Evolutionary conservation across 2,113 vertebrate species (phyloP), one percentile per base, ranked within the genome.

Genomic region (Labeo rohita): DNA sequence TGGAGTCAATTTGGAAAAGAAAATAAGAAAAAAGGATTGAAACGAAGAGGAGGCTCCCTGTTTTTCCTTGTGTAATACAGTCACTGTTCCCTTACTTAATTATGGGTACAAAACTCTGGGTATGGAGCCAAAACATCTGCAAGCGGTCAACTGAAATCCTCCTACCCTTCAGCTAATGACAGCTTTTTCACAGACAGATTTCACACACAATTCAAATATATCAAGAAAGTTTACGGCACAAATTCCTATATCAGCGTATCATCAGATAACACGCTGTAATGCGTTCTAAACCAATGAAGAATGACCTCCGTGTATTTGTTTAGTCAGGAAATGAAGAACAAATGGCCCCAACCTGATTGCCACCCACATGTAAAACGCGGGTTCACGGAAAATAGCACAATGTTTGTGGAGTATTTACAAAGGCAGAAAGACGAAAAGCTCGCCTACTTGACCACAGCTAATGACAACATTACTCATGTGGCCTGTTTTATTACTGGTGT

Each of bases 61-160:
- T 90, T 91, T 84, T 89, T 88, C 63, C 88, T 87, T 77, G 73
- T 79, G 74, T 78, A 82, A 85, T 77, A 65, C 56, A 90, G 86
- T 88, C 87, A 87, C 84, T 85, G 86, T 88, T 91, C 65, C 87
- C 79, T 79, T 79, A 87, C 85, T 87, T 89, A 86, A 92, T 90
- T 87, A 85, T 21, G 70, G 34, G 39, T 86, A 45, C n/a, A 47
- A 80, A 65, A 75, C 61, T n/a, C 81, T 9, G 15, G 36, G 70
- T 83, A 72, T 80, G 13, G 84, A 75, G 85, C 83, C 89, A 87
- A 81, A 52, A 90, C 94, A 93, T 93, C 91, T 93, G 92, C 15
- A 36, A 90, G 86, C 85, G 84, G 91, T 93, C 89, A 89, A 83
- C 59, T 59, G 54, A 85, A 52, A 74, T 82, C 61, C n/a, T 65